Evolutionary conservation across 2,113 vertebrate genomes (phyloP).

Genomic region (Eolophus roseicapilla): DNA sequence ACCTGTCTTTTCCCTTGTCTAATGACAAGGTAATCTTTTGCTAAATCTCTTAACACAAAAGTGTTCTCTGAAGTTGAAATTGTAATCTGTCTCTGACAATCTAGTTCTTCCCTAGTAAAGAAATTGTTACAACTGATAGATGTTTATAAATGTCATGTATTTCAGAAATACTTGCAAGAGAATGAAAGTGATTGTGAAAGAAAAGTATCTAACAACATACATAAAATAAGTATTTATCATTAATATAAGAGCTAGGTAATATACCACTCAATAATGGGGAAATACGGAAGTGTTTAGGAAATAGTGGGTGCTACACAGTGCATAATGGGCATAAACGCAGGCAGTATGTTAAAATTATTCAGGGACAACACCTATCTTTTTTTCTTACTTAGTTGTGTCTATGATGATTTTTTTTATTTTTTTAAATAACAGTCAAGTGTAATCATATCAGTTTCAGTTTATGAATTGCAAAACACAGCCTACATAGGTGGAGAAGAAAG

Average conservation of each 20-base stretch:
- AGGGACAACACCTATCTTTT: too few species aligned
- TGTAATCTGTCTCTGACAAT: neutral
- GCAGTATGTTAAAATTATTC: neutral
- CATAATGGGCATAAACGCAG: neutral
- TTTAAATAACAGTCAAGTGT: neutral
- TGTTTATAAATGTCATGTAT: neutral
- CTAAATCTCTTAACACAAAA: neutral
- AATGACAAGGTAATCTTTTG: neutral
- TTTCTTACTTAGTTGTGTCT: neutral
- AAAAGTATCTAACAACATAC: neutral
- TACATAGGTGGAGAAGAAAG: neutral
- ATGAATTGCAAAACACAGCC: neutral
- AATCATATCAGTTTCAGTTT: neutral
- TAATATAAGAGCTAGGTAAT: neutral
- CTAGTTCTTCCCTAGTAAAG: neutral
- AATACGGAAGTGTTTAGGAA: neutral
- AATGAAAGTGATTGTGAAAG: neutral
- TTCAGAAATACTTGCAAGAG: neutral
- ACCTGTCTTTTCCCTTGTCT: neutral
- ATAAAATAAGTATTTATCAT: neutral
- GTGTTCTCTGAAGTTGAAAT: neutral
- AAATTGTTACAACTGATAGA: neutral
- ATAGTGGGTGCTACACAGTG: neutral
- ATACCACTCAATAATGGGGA: neutral
- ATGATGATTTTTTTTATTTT: neutral